These are phyloP conservation scores for Zalophus californianus DNA, from an alignment of 2,797 vertebrate genomes.

Conservation along the genomic window DNA sequence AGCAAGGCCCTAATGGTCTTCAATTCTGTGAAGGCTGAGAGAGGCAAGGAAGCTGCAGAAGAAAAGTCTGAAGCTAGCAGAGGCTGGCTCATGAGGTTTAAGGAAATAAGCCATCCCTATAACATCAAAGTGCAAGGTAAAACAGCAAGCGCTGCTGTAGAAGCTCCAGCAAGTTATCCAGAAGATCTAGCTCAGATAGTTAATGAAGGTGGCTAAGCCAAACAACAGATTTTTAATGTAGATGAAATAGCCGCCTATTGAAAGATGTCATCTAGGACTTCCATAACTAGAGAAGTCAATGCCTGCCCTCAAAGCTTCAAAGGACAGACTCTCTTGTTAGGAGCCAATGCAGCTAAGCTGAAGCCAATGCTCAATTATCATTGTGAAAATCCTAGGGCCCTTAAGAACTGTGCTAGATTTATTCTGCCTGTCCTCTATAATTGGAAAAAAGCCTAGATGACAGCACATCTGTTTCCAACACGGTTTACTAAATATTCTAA, in stretches of 20 bases:
- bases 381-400: neutral
- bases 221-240: neutral
- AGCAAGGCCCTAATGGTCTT: neutral
- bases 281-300: neutral
- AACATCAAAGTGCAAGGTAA: neutral
- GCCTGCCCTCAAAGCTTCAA: neutral
- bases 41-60: neutral
- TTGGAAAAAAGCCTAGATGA: neutral
- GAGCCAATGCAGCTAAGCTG: neutral
- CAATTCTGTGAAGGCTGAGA: neutral
- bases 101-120: neutral
- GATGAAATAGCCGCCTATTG: neutral
- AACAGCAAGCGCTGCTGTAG: neutral
- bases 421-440: neutral
- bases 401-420: neutral
- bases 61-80: neutral
- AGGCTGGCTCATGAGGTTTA: neutral
- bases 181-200: neutral
- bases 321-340: neutral
- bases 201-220: neutral
- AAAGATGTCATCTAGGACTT: neutral
- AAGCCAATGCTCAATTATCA: neutral
- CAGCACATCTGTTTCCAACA: neutral
- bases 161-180: neutral
- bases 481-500: neutral